phyloP scores from a whole-genome alignment of 2,888 invertebrate genomes.

The Carpatolechia fugitivella region DNA sequence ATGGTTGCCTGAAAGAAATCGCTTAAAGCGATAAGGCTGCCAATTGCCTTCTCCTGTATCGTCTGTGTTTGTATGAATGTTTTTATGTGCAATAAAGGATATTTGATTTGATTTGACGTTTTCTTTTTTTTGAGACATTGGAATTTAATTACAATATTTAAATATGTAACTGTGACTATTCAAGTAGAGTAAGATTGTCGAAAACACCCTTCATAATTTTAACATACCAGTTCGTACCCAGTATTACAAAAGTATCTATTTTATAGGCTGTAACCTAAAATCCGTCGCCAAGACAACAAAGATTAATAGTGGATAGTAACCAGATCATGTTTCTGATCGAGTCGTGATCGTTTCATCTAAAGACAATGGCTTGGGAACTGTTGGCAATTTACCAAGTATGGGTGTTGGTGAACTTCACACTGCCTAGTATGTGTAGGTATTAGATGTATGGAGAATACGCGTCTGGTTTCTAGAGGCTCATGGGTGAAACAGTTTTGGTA shows the following conservation, averaged over 20 bases:
- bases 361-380: constrained; percentile 29
- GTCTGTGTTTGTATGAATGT: too few species aligned
- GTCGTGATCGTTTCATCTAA: constrained; percentile 30
- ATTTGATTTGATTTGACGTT: too few species aligned
- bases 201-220: too few species aligned
- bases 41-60: too few species aligned
- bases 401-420: constrained; percentile 48
- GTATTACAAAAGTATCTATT: neutral
- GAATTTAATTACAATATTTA: too few species aligned
- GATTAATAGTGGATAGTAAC: constrained; percentile 8
- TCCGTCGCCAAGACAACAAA: constrained; percentile 1
- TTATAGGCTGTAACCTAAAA: neutral
- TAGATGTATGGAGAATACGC: constrained; percentile 27
- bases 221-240: too few species aligned
- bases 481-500: neutral
- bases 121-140: too few species aligned
- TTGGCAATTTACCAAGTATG: constrained; percentile 58
- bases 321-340: constrained; percentile 22
- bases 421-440: constrained; percentile 34
- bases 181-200: too few species aligned
- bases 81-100: too few species aligned
- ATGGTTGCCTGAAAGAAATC: too few species aligned
- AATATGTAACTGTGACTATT: too few species aligned
- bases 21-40: too few species aligned
- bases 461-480: neutral